Evolutionary conservation across 2,797 vertebrate genomes (phyloP).

Genomic region (Eleutherodactylus coqui): DNA sequence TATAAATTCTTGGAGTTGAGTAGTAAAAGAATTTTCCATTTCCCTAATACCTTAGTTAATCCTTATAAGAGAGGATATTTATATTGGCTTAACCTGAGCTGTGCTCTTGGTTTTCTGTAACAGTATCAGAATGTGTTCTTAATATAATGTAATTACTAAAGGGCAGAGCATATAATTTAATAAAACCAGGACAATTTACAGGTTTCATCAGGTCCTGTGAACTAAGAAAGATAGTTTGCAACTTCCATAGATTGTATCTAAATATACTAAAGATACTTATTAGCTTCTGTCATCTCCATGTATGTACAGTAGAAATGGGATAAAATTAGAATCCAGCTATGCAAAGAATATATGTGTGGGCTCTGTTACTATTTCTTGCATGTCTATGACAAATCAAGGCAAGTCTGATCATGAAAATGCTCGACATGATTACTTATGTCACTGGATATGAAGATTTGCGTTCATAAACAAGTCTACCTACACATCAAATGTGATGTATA

Average conservation of each 20-base stretch:
- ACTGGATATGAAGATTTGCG: background rate
- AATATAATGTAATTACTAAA: constrained; percentile 6
- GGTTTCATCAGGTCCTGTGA: constrained; percentile 35
- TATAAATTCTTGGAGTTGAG: background rate
- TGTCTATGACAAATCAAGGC: constrained; percentile 48
- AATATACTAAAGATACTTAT: constrained; percentile 33
- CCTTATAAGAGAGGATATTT: background rate
- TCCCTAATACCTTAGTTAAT: background rate
- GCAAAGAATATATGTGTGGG: constrained; percentile 42
- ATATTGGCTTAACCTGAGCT: constrained; percentile 11
- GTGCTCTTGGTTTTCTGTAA: background rate
- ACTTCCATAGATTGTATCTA: constrained; percentile 33
- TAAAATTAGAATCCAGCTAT: constrained; percentile 42
- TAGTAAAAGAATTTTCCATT: background rate
- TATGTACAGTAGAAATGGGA: background rate
- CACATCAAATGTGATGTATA: background rate
- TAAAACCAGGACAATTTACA: constrained; percentile 34
- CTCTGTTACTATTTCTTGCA: constrained; percentile 30
- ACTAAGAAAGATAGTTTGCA: constrained; percentile 38
- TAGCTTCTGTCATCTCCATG: constrained; percentile 28
- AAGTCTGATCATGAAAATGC: constrained; percentile 28
- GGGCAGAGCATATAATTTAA: constrained; percentile 4
- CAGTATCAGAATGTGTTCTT: background rate
- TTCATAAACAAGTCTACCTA: constrained; percentile 2
- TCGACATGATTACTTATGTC: constrained; percentile 1